Evolutionary conservation across 2,797 vertebrate genomes (phyloP).

Genomic region (Crocidura indochinensis): DNA sequence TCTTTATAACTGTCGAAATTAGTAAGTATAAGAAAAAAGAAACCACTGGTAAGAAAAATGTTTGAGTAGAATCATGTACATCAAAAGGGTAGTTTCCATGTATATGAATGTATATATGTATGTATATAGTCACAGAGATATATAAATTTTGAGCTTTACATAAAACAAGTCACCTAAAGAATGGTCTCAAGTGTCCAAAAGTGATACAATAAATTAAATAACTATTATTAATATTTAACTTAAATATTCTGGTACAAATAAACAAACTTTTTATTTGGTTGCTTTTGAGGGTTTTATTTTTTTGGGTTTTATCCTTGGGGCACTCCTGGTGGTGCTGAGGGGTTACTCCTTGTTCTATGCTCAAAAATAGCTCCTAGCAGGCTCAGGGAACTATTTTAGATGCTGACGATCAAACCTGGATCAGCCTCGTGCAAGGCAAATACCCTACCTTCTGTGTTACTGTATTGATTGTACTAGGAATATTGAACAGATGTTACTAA

Average conservation of each 20-base stretch:
- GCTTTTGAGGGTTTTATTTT: no score
- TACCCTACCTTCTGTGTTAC: not conserved
- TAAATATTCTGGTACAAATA: constrained; percentile 51
- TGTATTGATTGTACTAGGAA: constrained; percentile 34
- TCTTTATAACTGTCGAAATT: constrained; percentile 78
- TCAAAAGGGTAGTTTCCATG: not conserved
- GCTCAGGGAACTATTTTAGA: no score
- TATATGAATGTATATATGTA: not conserved
- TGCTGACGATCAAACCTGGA: no score
- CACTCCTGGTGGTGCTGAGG: no score
- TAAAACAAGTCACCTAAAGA: constrained; percentile 44
- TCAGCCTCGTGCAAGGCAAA: no score
- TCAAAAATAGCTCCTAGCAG: no score
- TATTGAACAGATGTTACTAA: not conserved
- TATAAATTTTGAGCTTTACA: not conserved
- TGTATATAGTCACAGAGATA: not conserved
- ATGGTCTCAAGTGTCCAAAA: not conserved
- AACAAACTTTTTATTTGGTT: not conserved
- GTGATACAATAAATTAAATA: not conserved
- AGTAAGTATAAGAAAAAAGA: constrained; percentile 75
- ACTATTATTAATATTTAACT: not conserved
- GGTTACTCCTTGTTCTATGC: no score
- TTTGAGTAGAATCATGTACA: constrained; percentile 19
- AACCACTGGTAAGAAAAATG: constrained; percentile 22
- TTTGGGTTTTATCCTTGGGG: no score